A percentile compares a stretch with the other conserved stretches of the same genome.
These are phyloP conservation scores for Typhlichthys eigenmanni DNA, from an alignment of 2,797 vertebrate species.

Conservation along the genomic window DNA sequence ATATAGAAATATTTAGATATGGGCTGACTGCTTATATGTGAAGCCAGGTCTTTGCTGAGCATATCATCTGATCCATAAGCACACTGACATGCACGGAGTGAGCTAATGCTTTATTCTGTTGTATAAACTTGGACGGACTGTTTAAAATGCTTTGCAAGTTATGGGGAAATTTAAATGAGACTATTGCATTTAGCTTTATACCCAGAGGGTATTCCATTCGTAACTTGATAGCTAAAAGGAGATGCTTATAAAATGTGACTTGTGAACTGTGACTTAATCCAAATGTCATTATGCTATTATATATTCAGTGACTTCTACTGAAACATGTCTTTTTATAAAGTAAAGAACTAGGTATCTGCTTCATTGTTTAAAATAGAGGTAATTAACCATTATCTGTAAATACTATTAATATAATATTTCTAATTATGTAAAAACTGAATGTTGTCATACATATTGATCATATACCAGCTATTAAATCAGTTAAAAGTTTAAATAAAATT, in stretches of 20 bases:
- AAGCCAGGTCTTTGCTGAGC: not conserved
- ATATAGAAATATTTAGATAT: too few species aligned
- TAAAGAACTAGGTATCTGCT: conserved; percentile 41
- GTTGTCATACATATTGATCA: not conserved
- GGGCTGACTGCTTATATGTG: too few species aligned
- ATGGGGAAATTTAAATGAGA: not conserved
- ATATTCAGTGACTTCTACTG: conserved; percentile 30
- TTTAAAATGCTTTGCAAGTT: not conserved
- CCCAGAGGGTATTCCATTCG: conserved; percentile 15
- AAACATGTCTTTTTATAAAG: conserved; percentile 22
- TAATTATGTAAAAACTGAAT: too few species aligned
- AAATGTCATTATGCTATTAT: conserved; percentile 61
- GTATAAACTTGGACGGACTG: conserved; percentile 8
- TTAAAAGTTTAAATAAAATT: not conserved
- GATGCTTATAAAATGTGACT: conserved; percentile 32
- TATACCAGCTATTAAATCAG: not conserved
- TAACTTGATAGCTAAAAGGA: conserved; percentile 15
- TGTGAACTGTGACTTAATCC: conserved; percentile 40
- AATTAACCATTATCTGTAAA: not conserved
- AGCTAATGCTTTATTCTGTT: not conserved
- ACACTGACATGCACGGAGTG: not conserved
- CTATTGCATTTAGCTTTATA: conserved; percentile 19
- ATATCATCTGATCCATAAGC: not conserved
- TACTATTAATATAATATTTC: too few species aligned
- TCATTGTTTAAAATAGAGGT: conserved; percentile 29